phyloP scores from a whole-genome alignment of 2,113 vertebrate species.

The Pteronura brasiliensis region DNA sequence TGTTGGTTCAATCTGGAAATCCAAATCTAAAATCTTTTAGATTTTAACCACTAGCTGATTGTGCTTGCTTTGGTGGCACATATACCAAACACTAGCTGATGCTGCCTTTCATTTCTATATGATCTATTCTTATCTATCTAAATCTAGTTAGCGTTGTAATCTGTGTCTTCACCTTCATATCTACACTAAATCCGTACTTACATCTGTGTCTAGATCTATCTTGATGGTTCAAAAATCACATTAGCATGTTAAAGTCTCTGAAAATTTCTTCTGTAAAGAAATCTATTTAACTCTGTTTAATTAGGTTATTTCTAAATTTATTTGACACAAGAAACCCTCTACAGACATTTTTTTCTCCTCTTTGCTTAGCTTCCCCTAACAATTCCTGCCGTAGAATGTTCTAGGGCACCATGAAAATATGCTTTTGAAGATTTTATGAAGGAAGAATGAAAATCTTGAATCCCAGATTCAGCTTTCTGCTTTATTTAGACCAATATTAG shows the following conservation, averaged over 20 bases:
- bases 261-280: conserved; percentile 37
- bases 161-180: not conserved
- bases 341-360: not conserved
- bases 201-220: not conserved
- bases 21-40: not conserved
- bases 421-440: not conserved
- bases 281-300: not conserved
- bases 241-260: not conserved
- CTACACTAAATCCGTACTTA: not conserved
- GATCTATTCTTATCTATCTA: not conserved
- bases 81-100: not conserved
- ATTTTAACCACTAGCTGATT: not conserved
- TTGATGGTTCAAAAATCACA: conserved; percentile 33
- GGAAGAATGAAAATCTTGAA: not conserved
- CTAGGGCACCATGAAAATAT: not conserved
- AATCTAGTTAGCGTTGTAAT: not conserved
- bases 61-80: not conserved
- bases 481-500: not conserved
- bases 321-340: not conserved
- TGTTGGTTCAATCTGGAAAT: not conserved
- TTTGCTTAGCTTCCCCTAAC: conserved; percentile 15
- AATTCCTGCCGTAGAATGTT: not conserved
- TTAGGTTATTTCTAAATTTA: conserved; percentile 29
- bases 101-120: not conserved
- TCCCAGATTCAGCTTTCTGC: not conserved